phyloP scores from a whole-genome alignment of 2,113 vertebrate genomes.

The Melanostigma gelatinosum region DNA sequence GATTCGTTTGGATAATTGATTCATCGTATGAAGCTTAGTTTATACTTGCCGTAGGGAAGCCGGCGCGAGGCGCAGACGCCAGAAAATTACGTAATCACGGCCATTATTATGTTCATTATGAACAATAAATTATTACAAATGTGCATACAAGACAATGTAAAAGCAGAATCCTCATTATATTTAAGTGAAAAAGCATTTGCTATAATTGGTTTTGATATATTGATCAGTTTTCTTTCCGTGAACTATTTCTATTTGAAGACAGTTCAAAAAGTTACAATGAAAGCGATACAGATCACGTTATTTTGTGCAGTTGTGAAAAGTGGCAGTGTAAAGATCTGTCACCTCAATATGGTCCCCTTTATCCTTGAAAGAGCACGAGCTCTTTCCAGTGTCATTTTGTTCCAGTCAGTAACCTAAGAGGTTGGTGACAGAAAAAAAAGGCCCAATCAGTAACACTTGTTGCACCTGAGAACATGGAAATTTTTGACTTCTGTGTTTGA shows the following conservation, averaged over 20 bases:
- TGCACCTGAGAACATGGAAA: slow-evolving; percentile 81
- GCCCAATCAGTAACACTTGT: slow-evolving; percentile 82
- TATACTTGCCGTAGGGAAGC: background rate
- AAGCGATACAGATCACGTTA: slow-evolving; percentile 18
- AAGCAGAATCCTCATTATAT: background rate
- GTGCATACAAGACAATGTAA: background rate
- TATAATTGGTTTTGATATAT: background rate
- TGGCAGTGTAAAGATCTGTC: slow-evolving; percentile 42
- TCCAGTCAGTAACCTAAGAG: slow-evolving; percentile 76
- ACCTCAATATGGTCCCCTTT: slow-evolving; percentile 55
- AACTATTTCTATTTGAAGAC: slow-evolving; percentile 10
- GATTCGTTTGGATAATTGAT: background rate
- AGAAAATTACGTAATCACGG: too few species aligned
- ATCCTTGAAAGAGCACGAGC: slow-evolving; percentile 63
- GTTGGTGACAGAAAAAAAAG: slow-evolving; percentile 61
- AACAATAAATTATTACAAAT: background rate
- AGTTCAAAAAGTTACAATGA: background rate
- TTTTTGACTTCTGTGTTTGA: slow-evolving; percentile 69
- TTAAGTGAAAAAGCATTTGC: background rate
- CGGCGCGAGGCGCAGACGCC: too few species aligned
- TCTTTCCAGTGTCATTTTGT: slow-evolving; percentile 68
- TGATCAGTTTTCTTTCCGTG: background rate
- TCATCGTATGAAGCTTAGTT: background rate
- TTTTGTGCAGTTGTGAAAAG: slow-evolving; percentile 25
- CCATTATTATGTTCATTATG: background rate